Conservation (phyloP, 2,113 vertebrate species). For the Gambusia holbrooki region DNA sequence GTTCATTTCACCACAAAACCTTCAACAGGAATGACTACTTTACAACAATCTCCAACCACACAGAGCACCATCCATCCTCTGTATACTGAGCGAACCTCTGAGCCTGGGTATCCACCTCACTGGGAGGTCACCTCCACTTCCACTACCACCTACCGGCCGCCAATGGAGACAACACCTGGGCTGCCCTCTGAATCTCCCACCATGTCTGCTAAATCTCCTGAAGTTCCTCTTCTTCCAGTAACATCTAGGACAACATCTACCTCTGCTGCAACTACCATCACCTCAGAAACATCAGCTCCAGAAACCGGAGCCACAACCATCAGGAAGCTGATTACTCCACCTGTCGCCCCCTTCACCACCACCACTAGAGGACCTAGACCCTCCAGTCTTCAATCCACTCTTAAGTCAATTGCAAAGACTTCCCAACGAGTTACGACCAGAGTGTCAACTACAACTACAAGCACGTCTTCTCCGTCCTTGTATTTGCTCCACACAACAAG, state of each 20-base stretch:
- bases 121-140: constrained; percentile 50
- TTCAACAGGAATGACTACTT: constrained; percentile 52
- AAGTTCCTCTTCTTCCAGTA: constrained; percentile 19
- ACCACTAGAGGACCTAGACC: constrained; percentile 29
- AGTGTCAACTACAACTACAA: constrained; percentile 47
- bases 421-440: constrained; percentile 47
- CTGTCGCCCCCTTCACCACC: constrained; percentile 41
- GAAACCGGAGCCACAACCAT: constrained; percentile 35
- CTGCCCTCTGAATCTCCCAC: constrained; percentile 32
- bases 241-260: constrained; percentile 21
- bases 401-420: constrained; percentile 51
- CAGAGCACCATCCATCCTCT: constrained; percentile 25
- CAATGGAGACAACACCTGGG: constrained; percentile 42
- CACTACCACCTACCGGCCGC: constrained; percentile 41
- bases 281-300: constrained; percentile 41
- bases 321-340: constrained; percentile 19
- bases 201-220: constrained; percentile 44
- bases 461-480: constrained; percentile 15
- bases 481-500: constrained; percentile 36
- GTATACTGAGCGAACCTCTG: constrained; percentile 34
- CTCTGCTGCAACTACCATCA: constrained; percentile 29
- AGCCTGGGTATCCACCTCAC: constrained; percentile 44
- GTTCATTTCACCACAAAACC: constrained; percentile 39
- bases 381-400: constrained; percentile 37
- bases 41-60: constrained; percentile 25